Percentiles rank a stretch among this genome's conserved stretches.
Conservation (phyloP, 2,797 vertebrate species). For the Sebastolobus altivelis region DNA sequence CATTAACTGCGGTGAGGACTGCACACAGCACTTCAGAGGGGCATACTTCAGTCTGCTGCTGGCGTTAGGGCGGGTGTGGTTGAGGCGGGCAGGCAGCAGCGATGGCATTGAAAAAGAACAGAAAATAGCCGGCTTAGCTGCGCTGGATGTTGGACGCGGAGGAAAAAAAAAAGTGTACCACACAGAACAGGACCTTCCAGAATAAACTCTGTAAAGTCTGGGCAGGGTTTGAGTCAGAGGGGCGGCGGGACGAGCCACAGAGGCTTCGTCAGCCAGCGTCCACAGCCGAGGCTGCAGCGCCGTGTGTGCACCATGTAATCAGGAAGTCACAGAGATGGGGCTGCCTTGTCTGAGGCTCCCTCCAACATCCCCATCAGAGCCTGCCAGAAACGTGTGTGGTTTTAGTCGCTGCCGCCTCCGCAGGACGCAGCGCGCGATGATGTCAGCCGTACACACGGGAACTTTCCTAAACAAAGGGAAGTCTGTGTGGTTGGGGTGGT, state of each 20-base stretch:
- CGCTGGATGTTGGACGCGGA: conserved; percentile 31
- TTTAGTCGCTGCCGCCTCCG: conserved; percentile 75
- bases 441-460: conserved; percentile 84
- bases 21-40: conserved; percentile 70
- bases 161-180: conserved; percentile 47
- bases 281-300: conserved; percentile 28
- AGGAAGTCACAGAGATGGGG: conserved; percentile 72
- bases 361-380: conserved; percentile 68
- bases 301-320: conserved; percentile 72
- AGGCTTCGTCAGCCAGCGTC: conserved; percentile 65
- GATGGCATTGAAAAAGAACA: conserved; percentile 70
- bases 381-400: conserved; percentile 85
- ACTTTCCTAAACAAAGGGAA: conserved; percentile 87
- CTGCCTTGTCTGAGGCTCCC: conserved; percentile 71
- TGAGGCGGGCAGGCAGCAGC: conserved; percentile 59
- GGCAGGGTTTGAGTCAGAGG: conserved; percentile 60
- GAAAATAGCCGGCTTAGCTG: conserved; percentile 68
- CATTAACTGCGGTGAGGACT: conserved; percentile 68
- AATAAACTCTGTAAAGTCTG: conserved; percentile 72
- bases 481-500: conserved; percentile 83
- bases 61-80: conserved; percentile 73
- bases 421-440: conserved; percentile 76
- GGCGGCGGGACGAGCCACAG: conserved; percentile 36
- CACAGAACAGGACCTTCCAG: conserved; percentile 63
- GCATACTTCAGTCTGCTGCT: conserved; percentile 63